A percentile compares a stretch with the other conserved stretches of the same genome.
phyloP scores from a whole-genome alignment of 1,140 invertebrate species.

The Hormaphis cornu region DNA sequence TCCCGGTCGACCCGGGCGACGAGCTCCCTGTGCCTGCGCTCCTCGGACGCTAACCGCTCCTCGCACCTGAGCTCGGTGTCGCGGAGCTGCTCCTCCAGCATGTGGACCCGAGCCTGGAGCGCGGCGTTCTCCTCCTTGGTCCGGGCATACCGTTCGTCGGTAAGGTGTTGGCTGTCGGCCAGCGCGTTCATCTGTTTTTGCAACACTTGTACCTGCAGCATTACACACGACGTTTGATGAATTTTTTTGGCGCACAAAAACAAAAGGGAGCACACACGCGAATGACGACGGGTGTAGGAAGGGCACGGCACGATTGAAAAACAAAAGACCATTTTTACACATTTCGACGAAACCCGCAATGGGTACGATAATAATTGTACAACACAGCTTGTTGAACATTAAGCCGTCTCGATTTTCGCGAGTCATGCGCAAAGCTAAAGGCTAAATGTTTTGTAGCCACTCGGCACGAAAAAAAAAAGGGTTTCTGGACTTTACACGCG shows the following conservation, averaged over 20 bases:
- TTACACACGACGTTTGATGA: background rate
- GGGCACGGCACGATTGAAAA: no score
- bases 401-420: no score
- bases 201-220: conserved; percentile 69
- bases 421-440: no score
- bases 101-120: conserved; percentile 71
- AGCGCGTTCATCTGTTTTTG: conserved; percentile 81
- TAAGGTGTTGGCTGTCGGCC: conserved; percentile 70
- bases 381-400: no score
- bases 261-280: no score
- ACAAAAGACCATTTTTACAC: background rate
- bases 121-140: conserved; percentile 85
- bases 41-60: conserved; percentile 73
- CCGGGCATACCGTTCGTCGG: conserved; percentile 74
- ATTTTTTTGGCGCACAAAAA: no score
- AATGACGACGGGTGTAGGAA: no score
- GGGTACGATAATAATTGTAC: no score
- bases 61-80: conserved; percentile 79
- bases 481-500: no score
- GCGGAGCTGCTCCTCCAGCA: conserved; percentile 83
- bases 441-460: no score
- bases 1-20: conserved; percentile 72
- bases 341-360: no score
- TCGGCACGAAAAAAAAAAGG: no score
- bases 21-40: conserved; percentile 70